These are phyloP conservation scores for Malaclemys terrapin DNA, from an alignment of 2,113 vertebrate genomes.

Conservation along the genomic window DNA sequence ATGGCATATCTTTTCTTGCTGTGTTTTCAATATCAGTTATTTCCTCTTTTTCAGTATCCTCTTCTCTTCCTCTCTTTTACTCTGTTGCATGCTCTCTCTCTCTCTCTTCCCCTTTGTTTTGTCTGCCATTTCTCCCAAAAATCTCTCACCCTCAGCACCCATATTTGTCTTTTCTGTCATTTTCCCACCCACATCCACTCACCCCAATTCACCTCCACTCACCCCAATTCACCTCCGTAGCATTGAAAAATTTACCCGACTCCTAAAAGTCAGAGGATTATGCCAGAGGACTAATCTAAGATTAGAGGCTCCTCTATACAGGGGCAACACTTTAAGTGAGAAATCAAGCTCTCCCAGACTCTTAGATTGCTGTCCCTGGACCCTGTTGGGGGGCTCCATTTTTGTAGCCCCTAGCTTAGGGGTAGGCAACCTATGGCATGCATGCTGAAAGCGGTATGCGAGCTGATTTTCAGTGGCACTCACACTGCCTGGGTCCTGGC, in stretches of 20 bases:
- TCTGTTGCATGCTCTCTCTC: neutral
- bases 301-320: neutral
- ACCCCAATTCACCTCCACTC: neutral
- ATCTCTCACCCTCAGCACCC: no score
- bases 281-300: neutral
- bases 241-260: neutral
- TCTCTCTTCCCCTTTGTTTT: neutral
- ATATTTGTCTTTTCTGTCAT: neutral
- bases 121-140: neutral
- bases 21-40: neutral
- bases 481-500: no score
- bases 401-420: neutral
- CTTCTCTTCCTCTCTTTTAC: conserved; percentile 1
- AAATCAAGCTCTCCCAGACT: neutral
- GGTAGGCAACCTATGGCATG: no score
- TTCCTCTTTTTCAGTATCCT: neutral
- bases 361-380: neutral
- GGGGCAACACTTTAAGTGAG: neutral
- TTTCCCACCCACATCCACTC: neutral
- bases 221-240: neutral
- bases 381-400: neutral
- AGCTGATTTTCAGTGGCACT: no score
- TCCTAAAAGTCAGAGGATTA: accelerated
- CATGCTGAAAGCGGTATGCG: no score
- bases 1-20: neutral